A percentile compares a stretch with the other conserved stretches of the same genome.
These are phyloP conservation scores for Platycheirus albimanus DNA, from an alignment of 2,888 invertebrate species.

Conservation along the genomic window DNA sequence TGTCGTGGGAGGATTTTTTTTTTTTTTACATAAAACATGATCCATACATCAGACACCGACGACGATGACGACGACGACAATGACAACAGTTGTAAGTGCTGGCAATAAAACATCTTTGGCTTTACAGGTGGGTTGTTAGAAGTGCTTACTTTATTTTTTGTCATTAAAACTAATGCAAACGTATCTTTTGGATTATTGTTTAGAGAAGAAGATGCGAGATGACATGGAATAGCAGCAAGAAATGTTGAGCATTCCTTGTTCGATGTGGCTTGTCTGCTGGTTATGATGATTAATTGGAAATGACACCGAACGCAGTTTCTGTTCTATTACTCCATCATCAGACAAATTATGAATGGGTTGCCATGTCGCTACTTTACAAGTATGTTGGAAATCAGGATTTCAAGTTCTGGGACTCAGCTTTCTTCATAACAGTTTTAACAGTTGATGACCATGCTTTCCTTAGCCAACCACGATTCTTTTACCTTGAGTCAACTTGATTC, in stretches of 20 bases:
- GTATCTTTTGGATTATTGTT: neutral
- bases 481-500: no score
- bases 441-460: no score
- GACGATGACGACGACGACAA: neutral
- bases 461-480: no score
- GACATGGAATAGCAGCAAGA: conserved; percentile 14
- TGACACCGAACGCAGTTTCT: conserved; percentile 31
- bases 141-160: neutral
- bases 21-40: conserved; percentile 19
- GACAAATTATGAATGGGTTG: conserved; percentile 1
- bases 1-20: conserved; percentile 48
- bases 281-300: conserved; percentile 56
- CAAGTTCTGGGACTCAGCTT: no score
- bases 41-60: conserved; percentile 50
- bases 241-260: conserved; percentile 46
- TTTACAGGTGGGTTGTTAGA: conserved; percentile 36
- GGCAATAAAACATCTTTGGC: conserved; percentile 41
- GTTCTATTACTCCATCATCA: conserved; percentile 33
- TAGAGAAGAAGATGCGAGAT: neutral
- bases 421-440: no score
- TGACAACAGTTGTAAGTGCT: conserved; percentile 27
- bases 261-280: conserved; percentile 16
- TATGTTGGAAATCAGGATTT: no score
- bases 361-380: no score
- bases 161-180: conserved; percentile 16